phyloP scores from a whole-genome alignment of 1,140 invertebrate genomes.

The Drosophila cardini region DNA sequence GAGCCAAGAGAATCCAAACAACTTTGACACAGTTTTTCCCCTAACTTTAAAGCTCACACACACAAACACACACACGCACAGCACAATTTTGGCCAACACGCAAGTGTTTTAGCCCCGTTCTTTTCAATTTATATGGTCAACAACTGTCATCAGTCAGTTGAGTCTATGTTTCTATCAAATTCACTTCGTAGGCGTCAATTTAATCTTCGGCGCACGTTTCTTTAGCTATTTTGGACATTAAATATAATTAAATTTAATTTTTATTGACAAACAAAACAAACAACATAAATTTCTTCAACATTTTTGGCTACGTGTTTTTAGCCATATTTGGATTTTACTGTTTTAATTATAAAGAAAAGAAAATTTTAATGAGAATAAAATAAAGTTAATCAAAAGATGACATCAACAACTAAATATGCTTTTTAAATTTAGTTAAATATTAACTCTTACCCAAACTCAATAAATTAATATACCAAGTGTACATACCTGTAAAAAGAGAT shows the following conservation, averaged over 20 bases:
- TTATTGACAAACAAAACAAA: constrained; percentile 43
- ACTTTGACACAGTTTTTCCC: constrained; percentile 44
- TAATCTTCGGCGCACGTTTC: constrained; percentile 27
- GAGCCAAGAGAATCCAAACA: constrained; percentile 28
- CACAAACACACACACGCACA: too few relatives aligned
- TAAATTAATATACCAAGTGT: neutral
- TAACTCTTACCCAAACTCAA: neutral
- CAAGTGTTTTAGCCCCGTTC: neutral
- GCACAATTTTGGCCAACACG: constrained; percentile 14
- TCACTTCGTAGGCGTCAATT: constrained; percentile 3
- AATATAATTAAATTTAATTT: constrained; percentile 39
- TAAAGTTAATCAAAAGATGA: neutral
- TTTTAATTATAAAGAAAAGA: constrained; percentile 11
- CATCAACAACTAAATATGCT: neutral
- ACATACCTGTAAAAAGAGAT: constrained; percentile 37
- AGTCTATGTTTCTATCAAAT: neutral
- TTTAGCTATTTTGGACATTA: constrained; percentile 23
- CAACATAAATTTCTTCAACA: constrained; percentile 11
- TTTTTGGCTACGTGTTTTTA: neutral
- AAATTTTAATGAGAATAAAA: neutral
- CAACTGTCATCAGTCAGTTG: constrained; percentile 16
- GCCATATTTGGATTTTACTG: neutral
- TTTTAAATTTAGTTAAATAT: neutral
- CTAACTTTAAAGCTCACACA: constrained; percentile 9
- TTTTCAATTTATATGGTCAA: constrained; percentile 10